A percentile compares a stretch with the other conserved stretches of the same genome.
phyloP scores from a whole-genome alignment of 2,888 invertebrate genomes.

The Sepiola atlantica region DNA sequence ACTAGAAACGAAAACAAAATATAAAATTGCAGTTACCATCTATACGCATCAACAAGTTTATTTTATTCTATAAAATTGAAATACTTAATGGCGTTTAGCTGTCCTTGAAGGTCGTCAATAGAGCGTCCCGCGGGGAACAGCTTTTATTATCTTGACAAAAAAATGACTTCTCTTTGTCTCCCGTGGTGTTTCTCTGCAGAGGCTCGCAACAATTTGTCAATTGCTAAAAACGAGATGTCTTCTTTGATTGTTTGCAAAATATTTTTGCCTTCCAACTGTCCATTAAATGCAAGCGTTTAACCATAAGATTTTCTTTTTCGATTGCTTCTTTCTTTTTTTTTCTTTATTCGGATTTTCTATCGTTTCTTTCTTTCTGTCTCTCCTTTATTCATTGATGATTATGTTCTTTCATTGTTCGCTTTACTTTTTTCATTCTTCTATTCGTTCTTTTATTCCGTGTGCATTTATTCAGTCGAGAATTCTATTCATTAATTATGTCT shows the following conservation, averaged over 20 bases:
- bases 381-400: too few relatives aligned
- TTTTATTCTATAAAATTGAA: background rate
- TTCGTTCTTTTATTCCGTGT: too few relatives aligned
- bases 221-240: background rate
- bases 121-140: background rate
- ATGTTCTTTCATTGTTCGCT: too few relatives aligned
- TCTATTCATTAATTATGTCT: too few relatives aligned
- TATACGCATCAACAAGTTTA: background rate
- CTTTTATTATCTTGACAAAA: background rate
- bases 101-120: background rate
- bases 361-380: too few relatives aligned
- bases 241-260: background rate
- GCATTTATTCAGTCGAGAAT: too few relatives aligned
- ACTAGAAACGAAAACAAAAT: background rate
- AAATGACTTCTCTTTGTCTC: background rate
- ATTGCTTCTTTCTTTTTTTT: too few relatives aligned
- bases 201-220: background rate
- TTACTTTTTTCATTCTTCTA: too few relatives aligned
- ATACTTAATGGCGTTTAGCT: slow-evolving; percentile 8
- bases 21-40: background rate
- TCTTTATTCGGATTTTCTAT: too few relatives aligned
- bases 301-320: too few relatives aligned
- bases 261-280: too few relatives aligned
- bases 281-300: too few relatives aligned
- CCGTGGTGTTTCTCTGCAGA: background rate